phyloP scores from a whole-genome alignment of 2,888 invertebrate genomes.

The Drosophila histrio region DNA sequence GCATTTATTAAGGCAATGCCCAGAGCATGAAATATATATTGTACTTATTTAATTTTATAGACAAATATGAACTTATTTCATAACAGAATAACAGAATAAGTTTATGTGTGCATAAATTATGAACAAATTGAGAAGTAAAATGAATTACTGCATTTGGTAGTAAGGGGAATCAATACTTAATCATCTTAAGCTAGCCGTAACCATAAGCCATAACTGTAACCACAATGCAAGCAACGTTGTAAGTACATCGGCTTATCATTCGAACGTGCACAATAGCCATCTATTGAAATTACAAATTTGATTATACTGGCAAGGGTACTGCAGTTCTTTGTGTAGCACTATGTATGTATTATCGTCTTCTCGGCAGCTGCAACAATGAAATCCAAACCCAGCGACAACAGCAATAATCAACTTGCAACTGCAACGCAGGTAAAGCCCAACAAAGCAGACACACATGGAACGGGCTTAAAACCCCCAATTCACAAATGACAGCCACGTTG shows the following conservation, averaged over 20 bases:
- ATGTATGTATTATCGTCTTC: background rate
- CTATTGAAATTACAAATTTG: slow-evolving; percentile 46
- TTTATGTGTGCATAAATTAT: slow-evolving; percentile 9
- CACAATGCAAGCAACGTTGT: slow-evolving; percentile 3
- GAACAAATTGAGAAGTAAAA: slow-evolving; percentile 8
- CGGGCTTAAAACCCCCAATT: slow-evolving; percentile 32
- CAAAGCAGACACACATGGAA: background rate
- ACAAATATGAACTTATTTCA: background rate
- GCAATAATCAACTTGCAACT: slow-evolving; percentile 39
- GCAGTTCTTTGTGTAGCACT: slow-evolving; percentile 11
- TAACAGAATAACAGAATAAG: slow-evolving; percentile 1
- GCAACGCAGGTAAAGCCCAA: slow-evolving; percentile 23
- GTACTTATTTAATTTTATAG: background rate
- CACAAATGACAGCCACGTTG: slow-evolving; percentile 37
- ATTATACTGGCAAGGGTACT: slow-evolving; percentile 19
- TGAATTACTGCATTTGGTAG: no score
- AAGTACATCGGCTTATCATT: slow-evolving; percentile 40
- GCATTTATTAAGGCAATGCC: slow-evolving; percentile 6
- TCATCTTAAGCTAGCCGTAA: slow-evolving; percentile 13
- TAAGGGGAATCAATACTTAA: slow-evolving; percentile 17
- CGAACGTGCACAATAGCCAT: slow-evolving; percentile 24
- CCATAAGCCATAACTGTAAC: slow-evolving; percentile 25
- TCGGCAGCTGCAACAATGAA: slow-evolving; percentile 17
- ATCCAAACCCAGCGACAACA: slow-evolving; percentile 5
- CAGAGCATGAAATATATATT: slow-evolving; percentile 8